These are phyloP conservation scores for Malacosoma neustria DNA, from an alignment of 2,888 invertebrate species.

Conservation along the genomic window DNA sequence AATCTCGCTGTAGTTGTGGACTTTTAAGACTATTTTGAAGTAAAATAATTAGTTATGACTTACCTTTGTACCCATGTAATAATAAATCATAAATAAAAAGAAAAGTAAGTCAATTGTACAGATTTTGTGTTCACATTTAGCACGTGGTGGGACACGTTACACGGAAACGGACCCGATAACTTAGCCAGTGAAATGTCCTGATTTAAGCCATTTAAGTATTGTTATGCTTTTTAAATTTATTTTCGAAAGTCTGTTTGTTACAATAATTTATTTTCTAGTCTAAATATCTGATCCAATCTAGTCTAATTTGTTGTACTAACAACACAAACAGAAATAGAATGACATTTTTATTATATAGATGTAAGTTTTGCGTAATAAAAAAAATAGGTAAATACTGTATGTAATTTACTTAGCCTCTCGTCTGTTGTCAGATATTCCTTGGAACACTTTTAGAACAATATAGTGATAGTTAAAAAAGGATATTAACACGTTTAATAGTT, in stretches of 20 bases:
- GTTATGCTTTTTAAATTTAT: conserved; percentile 33
- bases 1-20: too few relatives aligned
- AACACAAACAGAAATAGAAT: conserved; percentile 12
- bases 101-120: too few relatives aligned
- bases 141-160: too few relatives aligned
- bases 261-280: conserved; percentile 33
- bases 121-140: too few relatives aligned
- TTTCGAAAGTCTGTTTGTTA: conserved; percentile 27
- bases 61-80: too few relatives aligned
- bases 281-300: conserved; percentile 33
- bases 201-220: conserved; percentile 18
- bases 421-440: conserved; percentile 12
- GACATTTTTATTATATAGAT: conserved; percentile 18
- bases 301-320: conserved; percentile 16
- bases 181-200: too few relatives aligned
- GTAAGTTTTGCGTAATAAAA: conserved; percentile 34
- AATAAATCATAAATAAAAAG: too few relatives aligned
- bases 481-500: too few relatives aligned
- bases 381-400: conserved; percentile 8
- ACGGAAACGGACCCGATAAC: too few relatives aligned
- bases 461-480: too few relatives aligned
- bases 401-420: conserved; percentile 6
- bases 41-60: too few relatives aligned
- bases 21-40: too few relatives aligned
- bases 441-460: not conserved